Conservation (phyloP, 2,888 invertebrate species). For the Fragum whitleyi region DNA sequence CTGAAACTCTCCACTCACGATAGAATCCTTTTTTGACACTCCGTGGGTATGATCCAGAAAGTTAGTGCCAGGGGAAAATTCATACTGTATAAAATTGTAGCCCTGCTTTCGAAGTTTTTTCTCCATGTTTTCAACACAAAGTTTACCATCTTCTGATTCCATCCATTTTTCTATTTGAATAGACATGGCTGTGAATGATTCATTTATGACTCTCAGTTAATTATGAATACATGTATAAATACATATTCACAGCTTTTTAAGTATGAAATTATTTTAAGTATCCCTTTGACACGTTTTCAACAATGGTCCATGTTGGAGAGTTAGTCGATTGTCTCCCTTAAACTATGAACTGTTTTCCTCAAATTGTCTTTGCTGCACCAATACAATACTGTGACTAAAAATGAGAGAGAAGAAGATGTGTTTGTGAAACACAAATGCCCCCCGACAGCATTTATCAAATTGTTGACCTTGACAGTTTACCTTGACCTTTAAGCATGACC, state of each 20-base stretch:
- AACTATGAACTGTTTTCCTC: too few species aligned
- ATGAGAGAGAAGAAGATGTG: too few species aligned
- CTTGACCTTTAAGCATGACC: too few species aligned
- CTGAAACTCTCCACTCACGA: conserved; percentile 77
- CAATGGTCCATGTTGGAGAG: too few species aligned
- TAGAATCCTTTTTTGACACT: conserved; percentile 80
- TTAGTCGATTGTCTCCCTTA: too few species aligned
- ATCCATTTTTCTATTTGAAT: conserved; percentile 79
- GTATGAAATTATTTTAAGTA: neutral
- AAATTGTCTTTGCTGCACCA: too few species aligned
- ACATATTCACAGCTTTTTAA: neutral
- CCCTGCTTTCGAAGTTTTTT: conserved; percentile 77
- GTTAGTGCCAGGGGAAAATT: conserved; percentile 77
- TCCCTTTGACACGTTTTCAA: neutral
- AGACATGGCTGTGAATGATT: conserved; percentile 20
- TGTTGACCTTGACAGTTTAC: too few species aligned
- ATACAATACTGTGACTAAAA: too few species aligned
- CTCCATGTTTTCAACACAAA: conserved; percentile 75
- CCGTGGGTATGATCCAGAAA: conserved; percentile 82
- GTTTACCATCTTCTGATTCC: conserved; percentile 71
- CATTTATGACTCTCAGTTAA: too few species aligned
- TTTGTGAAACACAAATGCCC: too few species aligned
- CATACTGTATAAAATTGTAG: conserved; percentile 74
- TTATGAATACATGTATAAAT: neutral
- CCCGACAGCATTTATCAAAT: too few species aligned